phyloP scores from a whole-genome alignment of 2,113 vertebrate species.

The Pavo muticus region DNA sequence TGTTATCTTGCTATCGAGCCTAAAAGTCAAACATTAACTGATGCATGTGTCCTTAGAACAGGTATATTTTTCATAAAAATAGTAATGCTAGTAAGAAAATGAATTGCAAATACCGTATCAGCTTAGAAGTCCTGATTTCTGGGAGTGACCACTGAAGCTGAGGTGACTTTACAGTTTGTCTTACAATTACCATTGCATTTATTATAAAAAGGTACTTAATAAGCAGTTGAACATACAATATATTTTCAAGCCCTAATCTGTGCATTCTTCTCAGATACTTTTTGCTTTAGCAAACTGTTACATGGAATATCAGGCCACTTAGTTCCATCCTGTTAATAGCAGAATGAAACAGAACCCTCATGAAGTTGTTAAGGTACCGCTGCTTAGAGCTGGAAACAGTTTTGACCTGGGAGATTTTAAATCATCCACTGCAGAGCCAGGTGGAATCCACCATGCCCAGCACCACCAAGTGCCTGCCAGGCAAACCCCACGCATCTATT shows the following conservation, averaged over 20 bases:
- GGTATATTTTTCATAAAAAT: neutral
- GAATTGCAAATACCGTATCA: neutral
- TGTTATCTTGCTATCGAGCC: neutral
- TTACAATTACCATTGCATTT: neutral
- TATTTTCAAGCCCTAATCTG: neutral
- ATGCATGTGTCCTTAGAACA: neutral
- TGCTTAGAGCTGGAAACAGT: neutral
- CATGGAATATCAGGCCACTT: neutral
- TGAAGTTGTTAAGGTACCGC: neutral
- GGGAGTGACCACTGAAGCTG: neutral
- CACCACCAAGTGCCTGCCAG: neutral
- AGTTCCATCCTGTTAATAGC: neutral
- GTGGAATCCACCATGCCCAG: accelerated
- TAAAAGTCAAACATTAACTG: neutral
- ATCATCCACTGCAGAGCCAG: neutral
- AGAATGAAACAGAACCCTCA: neutral
- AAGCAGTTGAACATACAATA: neutral
- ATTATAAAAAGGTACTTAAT: neutral
- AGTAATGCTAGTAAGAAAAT: neutral
- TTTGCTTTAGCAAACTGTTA: neutral
- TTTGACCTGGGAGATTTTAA: neutral
- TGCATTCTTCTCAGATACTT: neutral
- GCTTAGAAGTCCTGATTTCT: neutral
- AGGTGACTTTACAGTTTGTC: neutral
- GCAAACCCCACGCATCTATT: neutral